phyloP scores from a whole-genome alignment of 2,888 invertebrate genomes.

The Tetranychus truncatus region DNA sequence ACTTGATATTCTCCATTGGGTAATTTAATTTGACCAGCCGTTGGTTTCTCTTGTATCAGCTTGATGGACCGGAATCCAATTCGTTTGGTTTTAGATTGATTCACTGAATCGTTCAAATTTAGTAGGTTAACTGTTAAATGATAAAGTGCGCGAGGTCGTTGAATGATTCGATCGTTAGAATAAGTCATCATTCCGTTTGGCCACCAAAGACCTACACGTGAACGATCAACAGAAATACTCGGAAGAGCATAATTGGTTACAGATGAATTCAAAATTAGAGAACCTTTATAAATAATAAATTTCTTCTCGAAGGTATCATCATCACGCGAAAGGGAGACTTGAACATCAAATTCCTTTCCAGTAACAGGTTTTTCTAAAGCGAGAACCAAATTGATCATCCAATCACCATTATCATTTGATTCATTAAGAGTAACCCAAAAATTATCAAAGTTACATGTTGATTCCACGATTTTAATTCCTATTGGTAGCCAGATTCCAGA shows the following conservation, averaged over 20 bases:
- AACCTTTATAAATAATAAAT: not conserved
- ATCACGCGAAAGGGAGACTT: not conserved
- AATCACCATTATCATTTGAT: not conserved
- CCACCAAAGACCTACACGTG: constrained; percentile 51
- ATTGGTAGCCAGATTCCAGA: constrained; percentile 70
- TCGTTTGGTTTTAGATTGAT: constrained; percentile 38
- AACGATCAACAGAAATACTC: not conserved
- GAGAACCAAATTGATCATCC: not conserved
- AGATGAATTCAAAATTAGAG: not conserved
- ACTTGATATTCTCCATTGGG: constrained; percentile 61
- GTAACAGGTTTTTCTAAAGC: not conserved
- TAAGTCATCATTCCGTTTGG: constrained; percentile 50
- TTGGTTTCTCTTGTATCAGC: constrained; percentile 45
- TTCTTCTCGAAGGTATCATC: not conserved
- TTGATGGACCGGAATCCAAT: constrained; percentile 74
- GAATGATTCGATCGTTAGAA: not conserved
- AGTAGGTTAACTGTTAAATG: constrained; percentile 23
- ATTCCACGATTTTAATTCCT: not conserved
- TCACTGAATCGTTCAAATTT: constrained; percentile 23
- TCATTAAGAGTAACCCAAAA: not conserved
- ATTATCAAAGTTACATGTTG: not conserved
- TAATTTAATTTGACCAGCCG: constrained; percentile 33
- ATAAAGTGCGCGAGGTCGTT: not conserved
- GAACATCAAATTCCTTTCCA: not conserved
- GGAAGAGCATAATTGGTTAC: not conserved